These are phyloP conservation scores for Ara ararauna DNA, from an alignment of 2,797 vertebrate species.

Conservation along the genomic window DNA sequence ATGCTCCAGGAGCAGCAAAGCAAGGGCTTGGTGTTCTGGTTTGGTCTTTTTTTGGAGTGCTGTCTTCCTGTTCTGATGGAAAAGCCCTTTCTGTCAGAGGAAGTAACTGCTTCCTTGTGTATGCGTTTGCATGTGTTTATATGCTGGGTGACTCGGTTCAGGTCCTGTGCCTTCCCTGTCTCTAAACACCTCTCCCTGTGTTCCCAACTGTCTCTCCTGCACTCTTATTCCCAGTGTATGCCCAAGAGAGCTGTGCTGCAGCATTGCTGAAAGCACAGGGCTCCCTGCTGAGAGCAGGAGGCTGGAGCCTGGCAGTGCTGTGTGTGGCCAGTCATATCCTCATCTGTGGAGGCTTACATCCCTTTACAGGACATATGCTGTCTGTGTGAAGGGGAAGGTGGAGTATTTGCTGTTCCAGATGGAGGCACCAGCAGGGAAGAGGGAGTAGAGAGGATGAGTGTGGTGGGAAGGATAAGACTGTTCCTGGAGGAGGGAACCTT, in stretches of 20 bases:
- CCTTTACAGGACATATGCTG: neutral
- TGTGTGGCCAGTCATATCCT: fast-evolving
- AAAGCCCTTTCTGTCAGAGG: neutral
- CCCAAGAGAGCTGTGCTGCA: neutral
- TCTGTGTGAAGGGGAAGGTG: neutral
- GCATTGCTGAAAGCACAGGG: neutral
- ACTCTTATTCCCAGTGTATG: neutral
- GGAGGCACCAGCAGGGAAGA: neutral
- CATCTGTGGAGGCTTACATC: neutral
- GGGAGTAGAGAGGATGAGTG: neutral
- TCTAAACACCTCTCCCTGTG: neutral
- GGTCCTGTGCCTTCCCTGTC: neutral
- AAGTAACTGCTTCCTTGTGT: neutral
- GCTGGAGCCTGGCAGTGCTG: neutral
- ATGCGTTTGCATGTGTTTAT: neutral
- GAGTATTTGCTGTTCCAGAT: neutral
- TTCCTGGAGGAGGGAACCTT: neutral
- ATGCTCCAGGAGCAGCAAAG: neutral
- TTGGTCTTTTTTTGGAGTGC: neutral
- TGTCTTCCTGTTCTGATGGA: neutral
- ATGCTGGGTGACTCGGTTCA: neutral
- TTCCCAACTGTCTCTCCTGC: neutral
- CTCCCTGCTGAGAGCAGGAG: neutral
- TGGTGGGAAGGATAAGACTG: neutral
- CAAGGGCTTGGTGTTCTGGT: neutral